These are phyloP conservation scores for Rhabdomys dilectus DNA, from an alignment of 2,113 vertebrate genomes.

Conservation along the genomic window DNA sequence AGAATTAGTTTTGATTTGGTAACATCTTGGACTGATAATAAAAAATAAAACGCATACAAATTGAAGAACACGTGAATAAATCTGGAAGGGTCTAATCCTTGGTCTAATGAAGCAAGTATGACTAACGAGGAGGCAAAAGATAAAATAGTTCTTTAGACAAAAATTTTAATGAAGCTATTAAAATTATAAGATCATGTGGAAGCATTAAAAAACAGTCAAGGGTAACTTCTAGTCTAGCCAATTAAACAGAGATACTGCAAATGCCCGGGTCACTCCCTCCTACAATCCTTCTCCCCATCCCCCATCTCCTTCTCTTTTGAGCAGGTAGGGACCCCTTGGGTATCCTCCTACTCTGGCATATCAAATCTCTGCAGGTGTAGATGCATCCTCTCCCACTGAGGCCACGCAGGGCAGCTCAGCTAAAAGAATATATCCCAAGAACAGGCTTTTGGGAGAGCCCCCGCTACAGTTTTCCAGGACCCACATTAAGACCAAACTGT, in stretches of 20 bases:
- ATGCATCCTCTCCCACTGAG: too few species aligned
- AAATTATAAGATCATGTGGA: not conserved
- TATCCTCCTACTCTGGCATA: too few species aligned
- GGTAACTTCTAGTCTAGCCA: not conserved
- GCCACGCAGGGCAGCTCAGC: too few species aligned
- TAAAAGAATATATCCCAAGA: too few species aligned
- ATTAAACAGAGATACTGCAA: not conserved
- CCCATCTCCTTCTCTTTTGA: too few species aligned
- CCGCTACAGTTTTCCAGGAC: too few species aligned
- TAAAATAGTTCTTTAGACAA: conserved; percentile 29
- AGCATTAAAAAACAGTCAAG: not conserved
- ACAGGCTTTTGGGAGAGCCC: too few species aligned
- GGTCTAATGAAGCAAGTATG: not conserved
- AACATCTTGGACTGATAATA: not conserved
- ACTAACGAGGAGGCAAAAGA: not conserved
- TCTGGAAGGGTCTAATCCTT: not conserved
- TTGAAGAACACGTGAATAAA: conserved; percentile 8
- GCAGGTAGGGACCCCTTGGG: too few species aligned
- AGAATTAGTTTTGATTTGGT: conserved; percentile 37
- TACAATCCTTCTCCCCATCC: too few species aligned
- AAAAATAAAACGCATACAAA: conserved; percentile 41
- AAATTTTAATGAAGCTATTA: not conserved
- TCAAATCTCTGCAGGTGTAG: too few species aligned
- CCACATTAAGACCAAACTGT: too few species aligned
- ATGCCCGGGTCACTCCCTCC: not conserved